Base-by-base conservation (phyloP, 2,113 vertebrate species). In the Pollimyrus isidori region DNA sequence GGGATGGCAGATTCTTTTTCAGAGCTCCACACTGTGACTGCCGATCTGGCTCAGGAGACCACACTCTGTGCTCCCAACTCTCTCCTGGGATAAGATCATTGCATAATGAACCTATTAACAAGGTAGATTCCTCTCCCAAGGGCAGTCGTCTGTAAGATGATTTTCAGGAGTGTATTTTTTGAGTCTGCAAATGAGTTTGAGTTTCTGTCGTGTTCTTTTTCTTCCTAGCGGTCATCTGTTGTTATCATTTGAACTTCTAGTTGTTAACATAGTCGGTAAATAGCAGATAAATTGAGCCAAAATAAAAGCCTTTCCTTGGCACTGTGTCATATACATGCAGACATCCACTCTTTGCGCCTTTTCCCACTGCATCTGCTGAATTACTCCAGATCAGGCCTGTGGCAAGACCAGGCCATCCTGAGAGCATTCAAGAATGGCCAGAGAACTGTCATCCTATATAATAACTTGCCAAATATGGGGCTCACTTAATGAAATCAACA, bases 51-150 rank as follows among this genome's bases (percentile, higher is more conserved):
- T 10, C 85, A 4, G 49, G 49, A 30, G 85, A 42, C 85, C 26
- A 0, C 50, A 35, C 49, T 52, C 11, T 42, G 23, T 15, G 5
- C 26, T n/a, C 30, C 50, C 30, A 50, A 9, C 23, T 35, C 49
- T 87, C 85, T 35, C 50, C n/a, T 42, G n/a, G 21, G 13, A 19
- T 56, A 35, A 19, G 50, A 30, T 87, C 85, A 53, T 53, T 53
- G 85, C 85, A 53, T 87, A 87, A 87, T 87, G 85, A 87, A 87
- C 85, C 50, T 87, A 35, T 87, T 87, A 53, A 35, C n/a, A 35
- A 2, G 48, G 50, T 87, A 53, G 85, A 87, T 87, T 87, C 85
- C 50, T 52, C 49, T 87, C 85, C 50, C 85, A 30, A 3, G 50
- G 85, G 48, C 85, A 19, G 9, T n/a, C 46, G 21, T 53, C 85